These are phyloP conservation scores for Serranus cabrilla DNA, from an alignment of 2,797 vertebrate species.

Conservation along the genomic window DNA sequence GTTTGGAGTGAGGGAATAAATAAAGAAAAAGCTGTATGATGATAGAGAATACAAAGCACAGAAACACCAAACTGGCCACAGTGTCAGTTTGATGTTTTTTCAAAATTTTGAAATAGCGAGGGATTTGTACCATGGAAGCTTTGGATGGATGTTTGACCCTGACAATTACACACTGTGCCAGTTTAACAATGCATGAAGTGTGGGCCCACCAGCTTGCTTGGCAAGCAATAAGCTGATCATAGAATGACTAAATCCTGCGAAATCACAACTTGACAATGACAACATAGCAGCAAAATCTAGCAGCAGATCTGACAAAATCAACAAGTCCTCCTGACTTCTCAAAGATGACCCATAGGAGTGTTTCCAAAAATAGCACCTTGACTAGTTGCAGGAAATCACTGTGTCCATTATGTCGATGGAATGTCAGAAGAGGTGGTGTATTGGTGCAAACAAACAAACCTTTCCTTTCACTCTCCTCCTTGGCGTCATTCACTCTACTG, in stretches of 20 bases:
- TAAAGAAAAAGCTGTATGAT: background rate
- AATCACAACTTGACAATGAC: background rate
- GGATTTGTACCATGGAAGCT: background rate
- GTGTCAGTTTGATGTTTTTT: background rate
- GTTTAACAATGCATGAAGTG: background rate
- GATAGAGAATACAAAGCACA: conserved; percentile 5
- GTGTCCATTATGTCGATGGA: too few relatives aligned
- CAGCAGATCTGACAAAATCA: too few relatives aligned
- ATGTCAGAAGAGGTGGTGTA: too few relatives aligned
- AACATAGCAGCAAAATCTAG: background rate
- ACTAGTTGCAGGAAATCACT: too few relatives aligned
- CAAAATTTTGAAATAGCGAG: background rate
- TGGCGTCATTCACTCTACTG: too few relatives aligned
- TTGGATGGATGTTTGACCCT: background rate
- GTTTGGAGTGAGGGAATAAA: background rate
- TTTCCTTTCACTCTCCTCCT: too few relatives aligned
- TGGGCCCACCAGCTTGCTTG: too few relatives aligned
- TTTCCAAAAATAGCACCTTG: too few relatives aligned
- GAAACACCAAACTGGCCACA: background rate
- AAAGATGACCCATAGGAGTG: too few relatives aligned
- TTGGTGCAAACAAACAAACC: too few relatives aligned
- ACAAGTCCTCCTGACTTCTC: too few relatives aligned
- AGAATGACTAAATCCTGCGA: background rate
- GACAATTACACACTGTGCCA: background rate
- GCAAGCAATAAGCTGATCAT: too few relatives aligned